phyloP scores from a whole-genome alignment of 2,797 vertebrate species.

The Onychomys arenicola region DNA sequence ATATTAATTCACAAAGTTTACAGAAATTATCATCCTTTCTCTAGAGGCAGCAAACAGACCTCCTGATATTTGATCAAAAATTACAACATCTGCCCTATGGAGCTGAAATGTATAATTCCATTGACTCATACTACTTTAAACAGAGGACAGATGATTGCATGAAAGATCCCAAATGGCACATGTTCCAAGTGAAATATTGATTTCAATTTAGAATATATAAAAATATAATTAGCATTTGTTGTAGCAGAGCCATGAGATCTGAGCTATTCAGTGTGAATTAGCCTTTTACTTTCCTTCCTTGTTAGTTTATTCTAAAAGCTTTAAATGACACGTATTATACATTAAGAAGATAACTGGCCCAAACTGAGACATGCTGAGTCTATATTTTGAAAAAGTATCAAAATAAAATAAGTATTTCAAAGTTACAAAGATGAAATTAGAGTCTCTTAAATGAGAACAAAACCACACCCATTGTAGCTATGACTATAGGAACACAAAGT shows the following conservation, averaged over 20 bases:
- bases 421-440: neutral
- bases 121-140: neutral
- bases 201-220: conserved; percentile 1
- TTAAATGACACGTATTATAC: neutral
- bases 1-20: neutral
- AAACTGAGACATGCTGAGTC: neutral
- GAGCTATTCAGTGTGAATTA: neutral
- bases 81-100: neutral
- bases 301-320: neutral
- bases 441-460: neutral
- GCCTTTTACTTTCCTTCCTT: neutral
- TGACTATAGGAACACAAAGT: neutral
- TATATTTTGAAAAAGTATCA: neutral
- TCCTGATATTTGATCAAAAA: neutral
- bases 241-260: neutral
- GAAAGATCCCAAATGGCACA: neutral
- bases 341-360: neutral
- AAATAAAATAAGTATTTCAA: neutral
- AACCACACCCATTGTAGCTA: neutral
- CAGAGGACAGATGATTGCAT: neutral
- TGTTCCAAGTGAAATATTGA: neutral
- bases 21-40: neutral
- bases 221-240: neutral
- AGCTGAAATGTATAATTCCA: neutral
- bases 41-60: neutral